Evolutionary conservation across 2,113 vertebrate species (phyloP).

Genomic region (Meriones unguiculatus): DNA sequence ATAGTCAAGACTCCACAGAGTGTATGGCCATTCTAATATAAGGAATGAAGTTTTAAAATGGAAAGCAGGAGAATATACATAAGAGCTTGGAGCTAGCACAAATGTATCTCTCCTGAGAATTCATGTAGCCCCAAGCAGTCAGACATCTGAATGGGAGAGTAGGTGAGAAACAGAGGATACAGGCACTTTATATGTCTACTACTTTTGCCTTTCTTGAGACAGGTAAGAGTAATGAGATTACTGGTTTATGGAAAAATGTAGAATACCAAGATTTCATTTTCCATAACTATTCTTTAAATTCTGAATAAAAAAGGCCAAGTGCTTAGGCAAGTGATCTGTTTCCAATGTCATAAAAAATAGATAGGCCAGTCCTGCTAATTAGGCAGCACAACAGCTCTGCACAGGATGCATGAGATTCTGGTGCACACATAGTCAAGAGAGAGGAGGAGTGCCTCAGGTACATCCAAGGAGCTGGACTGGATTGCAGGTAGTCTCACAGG

Average conservation of each 20-base stretch:
- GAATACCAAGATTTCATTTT: neutral
- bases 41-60: neutral
- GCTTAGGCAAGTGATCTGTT: neutral
- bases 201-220: no score
- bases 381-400: neutral
- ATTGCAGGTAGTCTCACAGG: neutral
- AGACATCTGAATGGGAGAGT: fast-evolving
- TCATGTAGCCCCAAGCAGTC: no score
- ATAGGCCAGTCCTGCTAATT: neutral
- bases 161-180: neutral
- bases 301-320: neutral
- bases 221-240: no score
- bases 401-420: neutral
- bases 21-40: neutral
- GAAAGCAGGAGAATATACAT: neutral
- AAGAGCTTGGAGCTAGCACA: neutral
- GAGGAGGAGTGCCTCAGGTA: neutral
- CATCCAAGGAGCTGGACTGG: no score
- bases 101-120: neutral
- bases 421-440: neutral
- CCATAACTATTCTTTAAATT: neutral
- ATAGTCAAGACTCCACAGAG: neutral
- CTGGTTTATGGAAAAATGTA: neutral
- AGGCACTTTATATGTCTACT: fast-evolving
- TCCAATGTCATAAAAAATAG: neutral